A percentile compares a stretch with the other conserved stretches of the same genome.
Evolutionary conservation across 2,797 vertebrate genomes (phyloP).

Genomic region (Danio aesculapii): DNA sequence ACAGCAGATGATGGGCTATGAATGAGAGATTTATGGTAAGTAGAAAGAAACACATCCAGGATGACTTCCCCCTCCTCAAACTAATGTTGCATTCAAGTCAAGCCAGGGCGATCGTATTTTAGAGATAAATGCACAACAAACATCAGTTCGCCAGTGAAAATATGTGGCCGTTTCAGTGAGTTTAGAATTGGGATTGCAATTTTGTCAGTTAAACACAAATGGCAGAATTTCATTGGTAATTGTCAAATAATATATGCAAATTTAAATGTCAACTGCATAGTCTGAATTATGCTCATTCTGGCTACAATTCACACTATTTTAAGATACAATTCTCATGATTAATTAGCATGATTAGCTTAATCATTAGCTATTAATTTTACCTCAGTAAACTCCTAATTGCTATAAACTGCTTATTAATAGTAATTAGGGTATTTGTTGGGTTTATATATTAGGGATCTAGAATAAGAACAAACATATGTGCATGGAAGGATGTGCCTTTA

Average conservation of each 20-base stretch:
- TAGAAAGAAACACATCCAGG: constrained; percentile 2
- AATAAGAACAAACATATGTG: too few relatives aligned
- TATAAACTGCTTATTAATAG: too few relatives aligned
- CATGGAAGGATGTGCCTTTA: too few relatives aligned
- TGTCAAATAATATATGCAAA: neutral
- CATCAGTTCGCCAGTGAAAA: neutral
- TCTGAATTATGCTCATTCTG: neutral
- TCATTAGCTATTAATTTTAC: too few relatives aligned
- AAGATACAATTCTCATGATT: too few relatives aligned
- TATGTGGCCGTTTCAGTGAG: neutral
- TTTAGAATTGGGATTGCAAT: neutral
- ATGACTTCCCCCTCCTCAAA: neutral
- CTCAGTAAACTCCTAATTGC: too few relatives aligned
- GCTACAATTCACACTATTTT: neutral
- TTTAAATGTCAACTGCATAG: neutral
- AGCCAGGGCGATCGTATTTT: neutral
- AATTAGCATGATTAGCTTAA: too few relatives aligned
- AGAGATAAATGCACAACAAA: constrained; percentile 12
- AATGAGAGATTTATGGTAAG: constrained; percentile 27
- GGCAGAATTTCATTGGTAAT: neutral
- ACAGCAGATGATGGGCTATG: constrained; percentile 13
- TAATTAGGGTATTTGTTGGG: too few relatives aligned
- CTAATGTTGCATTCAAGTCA: constrained; percentile 8
- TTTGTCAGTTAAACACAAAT: neutral
- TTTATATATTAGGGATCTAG: too few relatives aligned